Evolutionary conservation across 2,888 invertebrate species (phyloP).

Genomic region (Plebejus anna): DNA sequence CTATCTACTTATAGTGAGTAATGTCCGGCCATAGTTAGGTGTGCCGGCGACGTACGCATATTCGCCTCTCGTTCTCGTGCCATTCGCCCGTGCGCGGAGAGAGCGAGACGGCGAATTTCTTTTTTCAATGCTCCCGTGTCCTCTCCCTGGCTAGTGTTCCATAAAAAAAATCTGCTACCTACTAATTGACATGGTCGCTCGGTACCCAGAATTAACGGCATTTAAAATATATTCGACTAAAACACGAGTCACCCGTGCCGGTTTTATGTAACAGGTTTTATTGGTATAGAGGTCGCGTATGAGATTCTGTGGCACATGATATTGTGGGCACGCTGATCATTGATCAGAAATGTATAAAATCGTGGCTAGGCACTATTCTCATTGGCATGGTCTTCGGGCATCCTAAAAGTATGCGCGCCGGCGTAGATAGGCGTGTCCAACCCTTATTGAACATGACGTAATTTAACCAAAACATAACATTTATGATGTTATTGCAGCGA

Average conservation of each 20-base stretch:
- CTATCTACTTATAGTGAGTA: constrained; percentile 79
- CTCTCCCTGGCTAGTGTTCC: constrained; percentile 50
- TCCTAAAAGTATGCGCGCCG: constrained; percentile 64
- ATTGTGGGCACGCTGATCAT: constrained; percentile 57
- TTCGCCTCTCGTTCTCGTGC: constrained; percentile 69
- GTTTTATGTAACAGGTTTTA: constrained; percentile 76
- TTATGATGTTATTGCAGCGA: neutral
- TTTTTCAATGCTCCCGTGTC: constrained; percentile 56
- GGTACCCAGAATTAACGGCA: constrained; percentile 41
- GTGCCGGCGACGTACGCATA: constrained; percentile 79
- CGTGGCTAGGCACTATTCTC: constrained; percentile 60
- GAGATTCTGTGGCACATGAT: constrained; percentile 70
- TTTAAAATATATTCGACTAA: constrained; percentile 50
- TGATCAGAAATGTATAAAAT: constrained; percentile 54
- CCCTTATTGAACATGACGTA: constrained; percentile 64
- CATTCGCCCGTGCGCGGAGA: constrained; percentile 51
- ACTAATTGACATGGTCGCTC: constrained; percentile 32
- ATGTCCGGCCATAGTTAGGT: constrained; percentile 80
- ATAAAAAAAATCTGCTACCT: constrained; percentile 25
- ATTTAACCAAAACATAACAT: constrained; percentile 42
- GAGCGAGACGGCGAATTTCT: constrained; percentile 63
- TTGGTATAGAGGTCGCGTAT: constrained; percentile 74
- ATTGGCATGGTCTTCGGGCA: constrained; percentile 44
- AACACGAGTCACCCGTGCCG: constrained; percentile 55
- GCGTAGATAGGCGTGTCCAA: constrained; percentile 74